Evolutionary conservation across 2,113 vertebrate species (phyloP).

Genomic region (Colaptes auratus): DNA sequence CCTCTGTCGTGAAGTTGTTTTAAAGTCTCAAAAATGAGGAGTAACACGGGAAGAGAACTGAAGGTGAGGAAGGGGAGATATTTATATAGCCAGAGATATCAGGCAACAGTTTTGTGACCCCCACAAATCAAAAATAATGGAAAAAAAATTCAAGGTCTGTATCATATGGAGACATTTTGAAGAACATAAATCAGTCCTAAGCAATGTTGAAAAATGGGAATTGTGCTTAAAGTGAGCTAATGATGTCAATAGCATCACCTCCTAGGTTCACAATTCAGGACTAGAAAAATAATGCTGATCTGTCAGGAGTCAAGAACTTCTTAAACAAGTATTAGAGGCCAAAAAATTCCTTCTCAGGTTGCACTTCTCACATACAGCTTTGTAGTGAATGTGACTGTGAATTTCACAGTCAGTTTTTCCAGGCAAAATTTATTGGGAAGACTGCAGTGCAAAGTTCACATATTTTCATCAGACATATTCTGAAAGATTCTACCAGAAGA

Average conservation of each 20-base stretch:
- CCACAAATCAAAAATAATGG: conserved; percentile 17
- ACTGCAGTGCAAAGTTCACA: background rate
- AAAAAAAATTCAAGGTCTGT: background rate
- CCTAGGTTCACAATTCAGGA: conserved; percentile 48
- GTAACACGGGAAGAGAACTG: background rate
- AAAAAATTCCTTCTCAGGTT: conserved; percentile 32
- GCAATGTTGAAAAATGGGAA: conserved; percentile 7
- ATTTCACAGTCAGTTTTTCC: background rate
- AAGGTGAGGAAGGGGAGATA: background rate
- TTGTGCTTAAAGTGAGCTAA: conserved; percentile 28
- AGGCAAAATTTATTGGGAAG: background rate
- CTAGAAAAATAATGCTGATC: conserved; percentile 46
- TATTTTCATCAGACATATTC: background rate
- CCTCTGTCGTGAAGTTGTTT: background rate
- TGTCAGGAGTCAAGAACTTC: conserved; percentile 47
- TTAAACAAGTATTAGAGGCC: background rate
- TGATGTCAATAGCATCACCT: conserved; percentile 28
- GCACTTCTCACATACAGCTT: conserved; percentile 1
- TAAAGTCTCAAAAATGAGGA: background rate
- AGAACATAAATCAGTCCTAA: conserved; percentile 6
- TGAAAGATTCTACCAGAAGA: background rate
- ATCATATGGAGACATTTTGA: conserved; percentile 36
- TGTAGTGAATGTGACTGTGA: background rate
- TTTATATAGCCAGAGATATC: background rate
- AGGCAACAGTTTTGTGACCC: background rate